Evolutionary conservation across 1,140 invertebrate species (phyloP).

Genomic region (Micrasema minimum): DNA sequence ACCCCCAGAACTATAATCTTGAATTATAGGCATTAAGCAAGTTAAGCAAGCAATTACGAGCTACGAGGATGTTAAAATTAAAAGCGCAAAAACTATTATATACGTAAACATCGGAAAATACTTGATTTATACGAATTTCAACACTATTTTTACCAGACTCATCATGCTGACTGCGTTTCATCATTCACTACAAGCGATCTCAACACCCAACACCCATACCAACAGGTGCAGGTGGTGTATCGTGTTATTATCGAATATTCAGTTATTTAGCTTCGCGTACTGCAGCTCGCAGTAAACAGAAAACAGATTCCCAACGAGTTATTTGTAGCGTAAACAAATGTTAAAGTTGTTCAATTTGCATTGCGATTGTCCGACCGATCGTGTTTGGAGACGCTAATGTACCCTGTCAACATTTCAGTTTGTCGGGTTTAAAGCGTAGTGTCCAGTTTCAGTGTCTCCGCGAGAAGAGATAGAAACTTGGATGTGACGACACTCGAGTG

Average conservation of each 20-base stretch:
- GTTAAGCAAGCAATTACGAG: too few relatives aligned
- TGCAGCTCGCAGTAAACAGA: constrained; percentile 38
- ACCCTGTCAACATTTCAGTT: constrained; percentile 49
- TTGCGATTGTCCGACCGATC: constrained; percentile 45
- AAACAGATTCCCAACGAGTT: constrained; percentile 31
- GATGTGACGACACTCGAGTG: background rate
- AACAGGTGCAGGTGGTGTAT: background rate
- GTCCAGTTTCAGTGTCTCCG: too few relatives aligned
- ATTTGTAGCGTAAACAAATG: constrained; percentile 49
- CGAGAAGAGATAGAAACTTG: too few relatives aligned
- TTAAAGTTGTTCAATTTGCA: constrained; percentile 54
- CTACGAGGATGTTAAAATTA: too few relatives aligned
- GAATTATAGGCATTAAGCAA: too few relatives aligned
- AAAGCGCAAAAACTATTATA: too few relatives aligned
- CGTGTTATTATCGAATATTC: background rate
- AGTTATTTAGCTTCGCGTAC: background rate
- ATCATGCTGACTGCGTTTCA: background rate
- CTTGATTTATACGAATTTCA: background rate
- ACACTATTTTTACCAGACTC: background rate
- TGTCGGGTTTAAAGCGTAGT: constrained; percentile 45
- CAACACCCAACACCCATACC: background rate
- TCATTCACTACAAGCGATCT: background rate
- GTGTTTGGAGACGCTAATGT: constrained; percentile 47
- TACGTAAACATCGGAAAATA: too few relatives aligned
- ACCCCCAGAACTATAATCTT: too few relatives aligned